A percentile compares a stretch with the other conserved stretches of the same genome.
These are phyloP conservation scores for Hydrozoanthus tunicans DNA, from an alignment of 64 coral and sea anemone genomes.

Conservation along the genomic window DNA sequence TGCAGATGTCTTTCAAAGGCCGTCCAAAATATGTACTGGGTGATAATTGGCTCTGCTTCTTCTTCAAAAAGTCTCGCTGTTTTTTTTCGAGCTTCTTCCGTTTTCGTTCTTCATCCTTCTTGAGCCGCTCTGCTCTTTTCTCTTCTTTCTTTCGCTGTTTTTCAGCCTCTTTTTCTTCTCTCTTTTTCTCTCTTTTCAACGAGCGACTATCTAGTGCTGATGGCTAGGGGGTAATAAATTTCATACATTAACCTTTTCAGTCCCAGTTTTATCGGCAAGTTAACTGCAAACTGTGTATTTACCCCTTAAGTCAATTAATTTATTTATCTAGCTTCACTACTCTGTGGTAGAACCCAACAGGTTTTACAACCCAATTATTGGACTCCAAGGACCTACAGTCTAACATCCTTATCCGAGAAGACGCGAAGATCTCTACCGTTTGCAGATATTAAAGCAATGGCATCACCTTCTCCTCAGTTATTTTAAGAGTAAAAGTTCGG, in stretches of 20 bases:
- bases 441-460: too few relatives aligned
- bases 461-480: too few relatives aligned
- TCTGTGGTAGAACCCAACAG: too few relatives aligned
- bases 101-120: slow-evolving; percentile 70
- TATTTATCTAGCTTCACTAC: too few relatives aligned
- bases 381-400: too few relatives aligned
- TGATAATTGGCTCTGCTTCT: slow-evolving; percentile 33
- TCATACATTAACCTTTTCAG: neutral
- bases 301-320: too few relatives aligned
- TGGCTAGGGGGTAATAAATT: neutral
- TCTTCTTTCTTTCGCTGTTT: slow-evolving; percentile 80
- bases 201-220: slow-evolving; percentile 5
- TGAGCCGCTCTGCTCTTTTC: slow-evolving; percentile 63
- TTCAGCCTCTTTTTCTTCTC: slow-evolving; percentile 71
- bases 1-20: slow-evolving; percentile 68
- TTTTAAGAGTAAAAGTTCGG: neutral
- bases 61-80: slow-evolving; percentile 38
- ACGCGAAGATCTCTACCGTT: too few relatives aligned
- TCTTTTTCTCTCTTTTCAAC: slow-evolving; percentile 6
- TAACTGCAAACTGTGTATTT: too few relatives aligned
- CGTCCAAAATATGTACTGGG: slow-evolving; percentile 78
- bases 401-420: too few relatives aligned
- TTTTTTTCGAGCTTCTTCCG: slow-evolving; percentile 66
- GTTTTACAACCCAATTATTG: too few relatives aligned
- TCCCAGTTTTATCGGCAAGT: neutral